Evolutionary conservation across 2,797 vertebrate species (phyloP).

Genomic region (Pachyuromys duprasi): DNA sequence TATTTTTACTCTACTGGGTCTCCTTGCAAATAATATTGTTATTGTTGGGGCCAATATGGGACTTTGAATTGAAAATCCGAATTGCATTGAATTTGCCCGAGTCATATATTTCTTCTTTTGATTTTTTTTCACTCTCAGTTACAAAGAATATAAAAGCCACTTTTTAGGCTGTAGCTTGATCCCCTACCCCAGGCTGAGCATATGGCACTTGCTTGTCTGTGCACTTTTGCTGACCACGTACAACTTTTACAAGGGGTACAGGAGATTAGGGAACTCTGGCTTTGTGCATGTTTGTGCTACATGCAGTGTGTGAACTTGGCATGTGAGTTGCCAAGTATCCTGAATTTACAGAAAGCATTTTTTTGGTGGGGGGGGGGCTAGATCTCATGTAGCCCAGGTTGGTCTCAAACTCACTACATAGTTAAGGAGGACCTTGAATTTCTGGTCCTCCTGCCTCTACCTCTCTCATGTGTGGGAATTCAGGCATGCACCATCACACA

Average conservation of each 20-base stretch:
- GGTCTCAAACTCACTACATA: neutral
- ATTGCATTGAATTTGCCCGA: neutral
- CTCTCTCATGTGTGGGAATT: neutral
- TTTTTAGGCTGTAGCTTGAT: neutral
- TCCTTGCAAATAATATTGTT: neutral
- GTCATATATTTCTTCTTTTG: neutral
- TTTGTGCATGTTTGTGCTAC: neutral
- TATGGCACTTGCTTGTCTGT: neutral
- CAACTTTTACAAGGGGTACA: neutral
- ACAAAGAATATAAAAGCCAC: neutral
- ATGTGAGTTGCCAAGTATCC: neutral
- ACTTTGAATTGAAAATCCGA: neutral
- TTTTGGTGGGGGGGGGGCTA: neutral
- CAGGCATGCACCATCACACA: neutral
- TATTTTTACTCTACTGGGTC: too few species aligned
- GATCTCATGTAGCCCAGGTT: neutral
- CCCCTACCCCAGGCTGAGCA: neutral
- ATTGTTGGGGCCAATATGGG: neutral
- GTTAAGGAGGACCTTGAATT: neutral
- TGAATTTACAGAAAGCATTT: neutral
- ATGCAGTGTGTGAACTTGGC: neutral
- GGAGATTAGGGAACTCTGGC: too few species aligned
- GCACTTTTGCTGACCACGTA: neutral
- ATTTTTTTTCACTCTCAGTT: neutral
- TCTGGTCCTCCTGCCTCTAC: neutral